Conservation (phyloP, 2,113 vertebrate species). For the Thinocorus orbignyianus region DNA sequence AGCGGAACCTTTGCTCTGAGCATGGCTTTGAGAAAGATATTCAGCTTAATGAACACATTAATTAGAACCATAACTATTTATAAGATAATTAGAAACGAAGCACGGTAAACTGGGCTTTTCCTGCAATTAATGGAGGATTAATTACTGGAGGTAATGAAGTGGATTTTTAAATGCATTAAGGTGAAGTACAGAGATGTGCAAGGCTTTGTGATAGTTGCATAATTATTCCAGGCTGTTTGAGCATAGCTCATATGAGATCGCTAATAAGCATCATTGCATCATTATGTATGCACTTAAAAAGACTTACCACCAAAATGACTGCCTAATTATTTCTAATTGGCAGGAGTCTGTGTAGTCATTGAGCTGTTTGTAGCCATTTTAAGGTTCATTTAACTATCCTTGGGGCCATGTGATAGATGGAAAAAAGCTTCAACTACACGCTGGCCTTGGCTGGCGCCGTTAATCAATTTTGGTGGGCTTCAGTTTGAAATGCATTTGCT, state of each 20-base stretch:
- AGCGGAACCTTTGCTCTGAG: conserved; percentile 98
- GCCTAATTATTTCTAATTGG: conserved; percentile 99
- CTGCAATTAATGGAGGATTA: conserved; percentile 99
- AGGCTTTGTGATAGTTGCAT: conserved; percentile 98
- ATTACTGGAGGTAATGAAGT: conserved; percentile 99
- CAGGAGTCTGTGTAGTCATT: conserved; percentile 95
- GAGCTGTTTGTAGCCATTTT: conserved; percentile 94
- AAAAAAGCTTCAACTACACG: conserved; percentile 75
- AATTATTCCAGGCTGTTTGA: conserved; percentile 99
- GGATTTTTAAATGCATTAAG: conserved; percentile 99
- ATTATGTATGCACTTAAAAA: conserved; percentile 99
- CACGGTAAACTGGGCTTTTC: conserved; percentile 99
- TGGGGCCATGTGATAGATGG: conserved; percentile 84
- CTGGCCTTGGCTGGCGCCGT: conserved; percentile 79
- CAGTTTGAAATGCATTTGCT: conserved; percentile 81
- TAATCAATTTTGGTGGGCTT: conserved; percentile 83
- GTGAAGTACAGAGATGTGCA: conserved; percentile 99
- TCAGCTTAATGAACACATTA: conserved; percentile 99
- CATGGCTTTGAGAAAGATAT: conserved; percentile 98
- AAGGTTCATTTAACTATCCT: conserved; percentile 93
- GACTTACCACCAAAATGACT: conserved; percentile 97
- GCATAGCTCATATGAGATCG: conserved; percentile 84
- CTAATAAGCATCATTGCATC: conserved; percentile 99
- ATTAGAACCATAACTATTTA: conserved; percentile 99
- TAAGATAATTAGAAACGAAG: conserved; percentile 99